phyloP scores from a whole-genome alignment of 2,113 vertebrate species.

The Ctenodactylus gundi region DNA sequence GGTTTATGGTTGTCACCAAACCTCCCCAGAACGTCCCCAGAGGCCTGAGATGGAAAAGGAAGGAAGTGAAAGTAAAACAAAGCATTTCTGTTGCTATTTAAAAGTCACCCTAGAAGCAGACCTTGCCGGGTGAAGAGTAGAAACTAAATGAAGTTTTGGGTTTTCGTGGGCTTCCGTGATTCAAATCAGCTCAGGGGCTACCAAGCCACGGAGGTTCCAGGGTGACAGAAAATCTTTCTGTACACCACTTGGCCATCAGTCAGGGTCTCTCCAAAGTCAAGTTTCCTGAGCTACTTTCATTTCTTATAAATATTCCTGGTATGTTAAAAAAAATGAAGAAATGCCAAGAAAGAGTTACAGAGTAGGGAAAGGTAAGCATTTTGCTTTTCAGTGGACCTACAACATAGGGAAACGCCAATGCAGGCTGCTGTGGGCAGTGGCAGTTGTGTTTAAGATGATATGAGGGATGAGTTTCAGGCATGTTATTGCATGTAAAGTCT shows the following conservation, averaged over 20 bases:
- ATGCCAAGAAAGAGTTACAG: not conserved
- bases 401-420: not conserved
- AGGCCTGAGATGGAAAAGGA: not conserved
- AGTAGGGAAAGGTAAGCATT: not conserved
- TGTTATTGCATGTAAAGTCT: not conserved
- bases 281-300: not conserved
- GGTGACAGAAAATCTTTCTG: not conserved
- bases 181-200: not conserved
- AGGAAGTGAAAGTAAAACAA: conserved; percentile 45
- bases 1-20: not conserved
- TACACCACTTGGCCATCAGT: not conserved
- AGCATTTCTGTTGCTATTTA: conserved; percentile 7
- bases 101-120: not conserved
- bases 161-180: conserved; percentile 36
- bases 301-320: not conserved
- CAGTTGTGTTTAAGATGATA: not conserved
- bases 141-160: conserved; percentile 38
- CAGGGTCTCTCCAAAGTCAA: not conserved
- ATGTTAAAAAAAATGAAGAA: not conserved
- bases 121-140: not conserved
- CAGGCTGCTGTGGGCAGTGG: not conserved
- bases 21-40: not conserved
- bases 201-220: fast-evolving
- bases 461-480: not conserved
- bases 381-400: conserved; percentile 2